Evolutionary conservation across 2,113 vertebrate species (phyloP).

Genomic region (Dicaeum eximium): DNA sequence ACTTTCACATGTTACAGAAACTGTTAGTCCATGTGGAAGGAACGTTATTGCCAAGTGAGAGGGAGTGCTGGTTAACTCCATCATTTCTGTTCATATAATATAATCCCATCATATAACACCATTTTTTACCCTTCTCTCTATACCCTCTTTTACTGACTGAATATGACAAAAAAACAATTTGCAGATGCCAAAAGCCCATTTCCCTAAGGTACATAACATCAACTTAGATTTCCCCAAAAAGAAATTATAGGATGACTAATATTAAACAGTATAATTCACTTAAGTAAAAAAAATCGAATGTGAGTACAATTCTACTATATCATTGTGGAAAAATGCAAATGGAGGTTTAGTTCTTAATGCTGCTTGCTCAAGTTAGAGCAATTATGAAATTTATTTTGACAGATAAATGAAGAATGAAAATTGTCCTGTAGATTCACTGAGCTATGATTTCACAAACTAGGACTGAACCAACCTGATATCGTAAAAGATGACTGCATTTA

Average conservation of each 20-base stretch:
- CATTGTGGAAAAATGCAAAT: not conserved
- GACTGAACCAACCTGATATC: not conserved
- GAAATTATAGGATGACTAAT: not conserved
- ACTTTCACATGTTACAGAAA: not conserved
- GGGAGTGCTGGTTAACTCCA: not conserved
- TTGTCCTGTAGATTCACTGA: not conserved
- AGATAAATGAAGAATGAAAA: not conserved
- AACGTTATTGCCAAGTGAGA: not conserved
- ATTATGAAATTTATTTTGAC: not conserved
- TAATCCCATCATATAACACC: not conserved
- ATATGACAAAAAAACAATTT: not conserved
- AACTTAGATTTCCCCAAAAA: not conserved
- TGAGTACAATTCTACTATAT: not conserved
- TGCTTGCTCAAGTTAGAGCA: not conserved
- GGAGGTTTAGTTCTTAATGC: not conserved
- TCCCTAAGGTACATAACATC: not conserved
- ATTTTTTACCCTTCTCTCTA: not conserved
- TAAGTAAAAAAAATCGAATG: not conserved
- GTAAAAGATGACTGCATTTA: not conserved
- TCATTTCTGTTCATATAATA: not conserved
- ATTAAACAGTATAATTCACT: not conserved
- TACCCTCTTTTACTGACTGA: not conserved
- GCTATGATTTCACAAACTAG: not conserved
- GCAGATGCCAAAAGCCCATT: not conserved
- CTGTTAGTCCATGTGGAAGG: accelerated